A percentile compares a stretch with the other conserved stretches of the same genome.
Conservation (phyloP, 1,140 invertebrate species). For the Eumeta japonica region DNA sequence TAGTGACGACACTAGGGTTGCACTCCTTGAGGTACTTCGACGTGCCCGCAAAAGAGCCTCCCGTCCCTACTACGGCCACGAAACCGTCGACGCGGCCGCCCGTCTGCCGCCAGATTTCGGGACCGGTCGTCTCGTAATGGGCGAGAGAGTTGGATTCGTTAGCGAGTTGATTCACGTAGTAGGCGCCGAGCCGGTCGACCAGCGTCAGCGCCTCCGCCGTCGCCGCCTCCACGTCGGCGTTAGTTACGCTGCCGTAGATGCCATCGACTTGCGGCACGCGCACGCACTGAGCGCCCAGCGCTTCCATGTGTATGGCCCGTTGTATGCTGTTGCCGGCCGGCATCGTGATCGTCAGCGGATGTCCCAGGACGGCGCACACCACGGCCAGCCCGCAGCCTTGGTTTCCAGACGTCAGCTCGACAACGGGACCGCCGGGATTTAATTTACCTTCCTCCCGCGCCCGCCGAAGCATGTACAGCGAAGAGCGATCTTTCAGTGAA, state of each 20-base stretch:
- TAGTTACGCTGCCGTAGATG: conserved; percentile 43
- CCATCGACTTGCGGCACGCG: conserved; percentile 44
- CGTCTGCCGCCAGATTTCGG: conserved; percentile 46
- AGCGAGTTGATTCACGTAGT: conserved; percentile 41
- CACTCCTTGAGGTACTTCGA: conserved; percentile 41
- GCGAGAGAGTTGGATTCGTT: conserved; percentile 30
- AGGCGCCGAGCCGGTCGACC: conserved; percentile 31
- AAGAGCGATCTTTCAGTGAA: conserved; percentile 43
- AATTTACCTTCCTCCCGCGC: conserved; percentile 28
- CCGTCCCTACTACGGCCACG: conserved; percentile 39
- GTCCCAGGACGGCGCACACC: conserved; percentile 38
- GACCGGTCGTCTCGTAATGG: conserved; percentile 38
- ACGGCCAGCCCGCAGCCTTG: conserved; percentile 47
- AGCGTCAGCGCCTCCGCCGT: conserved; percentile 31
- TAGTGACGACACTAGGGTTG: conserved; percentile 29
- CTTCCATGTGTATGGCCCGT: conserved; percentile 45
- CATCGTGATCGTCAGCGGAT: conserved; percentile 40
- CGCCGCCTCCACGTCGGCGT: conserved; percentile 33
- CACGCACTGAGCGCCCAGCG: conserved; percentile 39
- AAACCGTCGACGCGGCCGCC: conserved; percentile 41
- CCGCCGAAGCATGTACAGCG: conserved; percentile 34
- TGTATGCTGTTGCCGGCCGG: conserved; percentile 44
- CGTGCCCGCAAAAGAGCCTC: conserved; percentile 38
- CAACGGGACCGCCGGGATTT: conserved; percentile 29
- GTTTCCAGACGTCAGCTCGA: conserved; percentile 46